These are phyloP conservation scores for Adoxophyes honmai DNA, from an alignment of 1,140 invertebrate genomes.

Conservation along the genomic window DNA sequence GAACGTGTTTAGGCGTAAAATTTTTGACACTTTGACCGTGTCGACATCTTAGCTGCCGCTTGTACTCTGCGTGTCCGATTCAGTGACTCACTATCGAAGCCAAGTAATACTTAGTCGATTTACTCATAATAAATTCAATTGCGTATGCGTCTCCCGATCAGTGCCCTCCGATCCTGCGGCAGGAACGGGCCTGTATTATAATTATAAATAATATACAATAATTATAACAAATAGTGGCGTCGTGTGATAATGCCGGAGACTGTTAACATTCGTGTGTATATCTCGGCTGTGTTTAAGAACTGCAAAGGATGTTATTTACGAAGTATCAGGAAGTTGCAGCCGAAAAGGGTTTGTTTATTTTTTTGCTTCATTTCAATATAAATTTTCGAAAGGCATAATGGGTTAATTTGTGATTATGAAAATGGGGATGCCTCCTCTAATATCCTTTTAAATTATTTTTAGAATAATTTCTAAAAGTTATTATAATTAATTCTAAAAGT, in stretches of 20 bases:
- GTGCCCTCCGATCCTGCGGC: neutral
- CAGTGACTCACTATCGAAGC: conserved; percentile 4
- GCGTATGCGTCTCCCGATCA: neutral
- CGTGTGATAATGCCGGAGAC: conserved; percentile 5
- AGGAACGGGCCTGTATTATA: neutral
- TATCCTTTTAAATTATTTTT: too few species aligned
- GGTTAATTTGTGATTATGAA: too few species aligned
- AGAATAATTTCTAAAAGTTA: too few species aligned
- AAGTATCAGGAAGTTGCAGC: neutral
- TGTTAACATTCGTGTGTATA: conserved; percentile 4
- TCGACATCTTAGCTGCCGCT: too few species aligned
- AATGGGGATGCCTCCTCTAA: too few species aligned
- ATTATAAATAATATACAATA: neutral
- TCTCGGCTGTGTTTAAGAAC: conserved; percentile 3
- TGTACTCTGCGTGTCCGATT: neutral
- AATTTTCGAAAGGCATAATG: too few species aligned
- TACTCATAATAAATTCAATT: conserved; percentile 4
- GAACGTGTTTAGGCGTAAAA: too few species aligned
- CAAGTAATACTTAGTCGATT: neutral
- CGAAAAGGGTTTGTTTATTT: conserved; percentile 6
- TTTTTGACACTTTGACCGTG: too few species aligned
- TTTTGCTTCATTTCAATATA: too few species aligned
- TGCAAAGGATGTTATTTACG: conserved; percentile 2
- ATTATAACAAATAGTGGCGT: neutral
- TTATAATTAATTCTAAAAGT: too few species aligned